phyloP scores from a whole-genome alignment of 2,888 invertebrate species.

The Cosmia pyralina region DNA sequence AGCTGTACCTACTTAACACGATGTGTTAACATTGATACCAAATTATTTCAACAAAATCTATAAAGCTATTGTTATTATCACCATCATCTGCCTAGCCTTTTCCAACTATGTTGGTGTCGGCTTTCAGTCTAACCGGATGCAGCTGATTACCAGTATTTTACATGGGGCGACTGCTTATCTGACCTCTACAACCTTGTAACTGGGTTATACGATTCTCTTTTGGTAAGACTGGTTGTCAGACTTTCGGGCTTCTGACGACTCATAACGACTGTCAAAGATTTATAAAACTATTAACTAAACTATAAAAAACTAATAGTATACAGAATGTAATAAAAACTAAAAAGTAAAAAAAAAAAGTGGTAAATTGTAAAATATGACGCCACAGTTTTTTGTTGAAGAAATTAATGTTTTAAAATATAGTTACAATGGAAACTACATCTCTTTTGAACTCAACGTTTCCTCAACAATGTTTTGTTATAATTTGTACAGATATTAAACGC shows the following conservation, averaged over 20 bases:
- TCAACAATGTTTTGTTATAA: not conserved
- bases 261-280: too few species aligned
- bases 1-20: not conserved
- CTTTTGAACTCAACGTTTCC: constrained; percentile 4
- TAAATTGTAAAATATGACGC: constrained; percentile 50
- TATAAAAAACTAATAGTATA: too few species aligned
- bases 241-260: too few species aligned
- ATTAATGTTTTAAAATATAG: constrained; percentile 38
- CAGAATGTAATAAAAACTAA: not conserved
- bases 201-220: too few species aligned
- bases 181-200: too few species aligned
- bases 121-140: too few species aligned
- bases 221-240: too few species aligned
- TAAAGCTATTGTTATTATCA: not conserved
- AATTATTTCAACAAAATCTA: not conserved
- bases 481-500: not conserved
- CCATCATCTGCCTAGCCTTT: too few species aligned
- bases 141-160: too few species aligned
- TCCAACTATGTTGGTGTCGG: too few species aligned
- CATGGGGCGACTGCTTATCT: too few species aligned
- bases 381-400: constrained; percentile 45
- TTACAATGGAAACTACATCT: constrained; percentile 7
- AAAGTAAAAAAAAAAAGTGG: not conserved
- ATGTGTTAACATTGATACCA: not conserved
- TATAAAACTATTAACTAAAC: too few species aligned